Evolutionary conservation across 1,140 invertebrate species (phyloP), one percentile per base, ranked within the genome.

Genomic region (Sweltsa coloradensis): DNA sequence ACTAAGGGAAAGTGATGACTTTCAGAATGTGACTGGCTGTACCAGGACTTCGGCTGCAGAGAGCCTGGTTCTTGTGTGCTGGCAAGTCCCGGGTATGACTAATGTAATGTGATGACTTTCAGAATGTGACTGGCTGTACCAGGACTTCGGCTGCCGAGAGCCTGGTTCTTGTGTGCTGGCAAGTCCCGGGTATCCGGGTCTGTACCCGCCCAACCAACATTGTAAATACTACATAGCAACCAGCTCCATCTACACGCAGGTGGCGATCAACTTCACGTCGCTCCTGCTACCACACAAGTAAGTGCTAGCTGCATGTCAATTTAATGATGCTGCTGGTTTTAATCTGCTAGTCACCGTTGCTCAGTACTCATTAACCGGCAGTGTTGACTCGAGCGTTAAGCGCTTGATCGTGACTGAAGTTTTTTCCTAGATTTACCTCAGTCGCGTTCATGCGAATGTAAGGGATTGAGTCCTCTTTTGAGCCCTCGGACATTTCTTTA

Each of bases 1-100:
- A n/a, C n/a, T n/a, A n/a, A 27, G 42, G 56, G n/a, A n/a, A n/a
- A n/a, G n/a, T n/a, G n/a, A n/a, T n/a, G n/a, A n/a, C 57, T 66
- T 67, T 27, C 68, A 84, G 83, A 79, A 48, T 86, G 83, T 56
- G 81, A 86, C 63, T 85, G 81, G 81, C 57, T 82, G 45, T 85
- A 83, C 59, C 76, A 84, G 53, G 80, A 84, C 51, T 74, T 73
- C 36, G 71, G 72, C 14, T 83, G 79, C 54, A 67, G 69, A 16
- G 71, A 69, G 21, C 56, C 67, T n/a, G 42, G 42, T 16, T 26
- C 18, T 19, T 87, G 83, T 58, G 67, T 78, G 9, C 61, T 85
- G 22, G 75, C 82, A 0, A 85, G 81, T 57, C 81, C 83, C 2
- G 80, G 81, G 21, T 85, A 81, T 58, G n/a, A n/a, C n/a, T n/a